Percentiles rank a stretch among this genome's conserved stretches.
Evolutionary conservation across 2,888 invertebrate species (phyloP).

Genomic region (Panorpa germanica): DNA sequence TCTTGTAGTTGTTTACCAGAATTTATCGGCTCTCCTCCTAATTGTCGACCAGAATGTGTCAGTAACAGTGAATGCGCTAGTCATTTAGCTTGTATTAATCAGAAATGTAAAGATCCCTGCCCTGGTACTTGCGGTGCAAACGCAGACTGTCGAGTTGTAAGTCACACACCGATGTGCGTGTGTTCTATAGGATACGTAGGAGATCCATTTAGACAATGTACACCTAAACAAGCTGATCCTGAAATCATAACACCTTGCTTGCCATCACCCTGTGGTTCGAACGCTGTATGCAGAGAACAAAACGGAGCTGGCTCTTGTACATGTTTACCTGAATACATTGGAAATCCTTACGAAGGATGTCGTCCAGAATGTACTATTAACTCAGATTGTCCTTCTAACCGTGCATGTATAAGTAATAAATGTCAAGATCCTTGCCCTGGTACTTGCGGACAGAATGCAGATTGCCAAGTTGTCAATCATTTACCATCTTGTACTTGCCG

Average conservation of each 20-base stretch:
- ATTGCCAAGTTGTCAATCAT: constrained; percentile 52
- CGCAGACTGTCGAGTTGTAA: constrained; percentile 47
- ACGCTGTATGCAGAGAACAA: constrained; percentile 46
- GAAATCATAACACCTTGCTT: constrained; percentile 44
- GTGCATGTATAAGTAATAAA: constrained; percentile 52
- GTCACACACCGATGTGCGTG: constrained; percentile 52
- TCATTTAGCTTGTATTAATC: constrained; percentile 48
- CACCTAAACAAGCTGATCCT: constrained; percentile 21
- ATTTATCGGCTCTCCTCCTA: constrained; percentile 51
- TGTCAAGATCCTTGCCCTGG: constrained; percentile 61
- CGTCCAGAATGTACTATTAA: constrained; percentile 54
- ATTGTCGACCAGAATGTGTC: constrained; percentile 55
- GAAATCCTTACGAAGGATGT: constrained; percentile 61
- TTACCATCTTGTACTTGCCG: constrained; percentile 46
- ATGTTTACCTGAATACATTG: constrained; percentile 48
- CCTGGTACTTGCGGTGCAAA: constrained; percentile 65
- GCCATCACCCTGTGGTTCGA: constrained; percentile 53
- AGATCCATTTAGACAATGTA: constrained; percentile 48
- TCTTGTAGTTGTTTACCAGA: constrained; percentile 54
- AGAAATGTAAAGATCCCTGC: constrained; percentile 46
- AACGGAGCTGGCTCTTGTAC: constrained; percentile 50
- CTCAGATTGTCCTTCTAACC: constrained; percentile 50
- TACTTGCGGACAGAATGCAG: constrained; percentile 52
- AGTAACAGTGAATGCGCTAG: constrained; percentile 49
- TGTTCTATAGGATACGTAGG: constrained; percentile 44